Percentiles rank a stretch among this genome's conserved stretches.
Conservation (phyloP, 2,888 invertebrate genomes). For the Scaptomyza polygonia region DNA sequence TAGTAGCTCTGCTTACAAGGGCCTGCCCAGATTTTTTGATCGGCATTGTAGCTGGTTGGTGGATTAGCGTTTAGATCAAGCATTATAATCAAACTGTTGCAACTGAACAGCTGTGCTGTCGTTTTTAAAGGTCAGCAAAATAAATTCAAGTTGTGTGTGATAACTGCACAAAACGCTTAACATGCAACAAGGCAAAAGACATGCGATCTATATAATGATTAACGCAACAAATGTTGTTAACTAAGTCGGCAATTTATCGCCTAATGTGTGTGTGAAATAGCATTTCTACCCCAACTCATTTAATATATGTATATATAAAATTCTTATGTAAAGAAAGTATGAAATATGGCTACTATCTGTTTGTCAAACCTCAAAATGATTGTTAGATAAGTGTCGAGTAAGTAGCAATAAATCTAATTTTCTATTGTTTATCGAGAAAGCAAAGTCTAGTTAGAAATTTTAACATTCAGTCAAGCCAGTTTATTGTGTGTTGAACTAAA, state of each 20-base stretch:
- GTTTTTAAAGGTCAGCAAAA: conserved; percentile 46
- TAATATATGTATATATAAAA: no score
- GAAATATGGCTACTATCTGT: no score
- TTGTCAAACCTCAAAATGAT: no score
- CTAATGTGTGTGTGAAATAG: conserved; percentile 48
- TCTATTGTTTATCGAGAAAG: no score
- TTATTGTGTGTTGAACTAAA: no score
- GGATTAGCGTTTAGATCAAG: conserved; percentile 51
- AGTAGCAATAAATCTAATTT: no score
- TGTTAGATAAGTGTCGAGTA: no score
- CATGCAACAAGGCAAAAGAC: conserved; percentile 31
- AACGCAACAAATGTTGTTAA: conserved; percentile 28
- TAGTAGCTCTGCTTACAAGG: conserved; percentile 43
- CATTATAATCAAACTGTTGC: conserved; percentile 49
- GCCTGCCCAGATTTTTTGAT: conserved; percentile 62
- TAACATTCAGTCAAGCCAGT: no score
- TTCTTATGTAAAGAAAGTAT: no score
- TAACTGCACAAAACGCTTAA: conserved; percentile 15
- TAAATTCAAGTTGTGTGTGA: conserved; percentile 5
- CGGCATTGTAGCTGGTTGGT: conserved; percentile 48
- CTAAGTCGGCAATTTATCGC: conserved; percentile 62
- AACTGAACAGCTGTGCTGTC: background rate
- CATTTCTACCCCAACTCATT: background rate
- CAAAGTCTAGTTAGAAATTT: no score
- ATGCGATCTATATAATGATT: conserved; percentile 41